phyloP scores from a whole-genome alignment of 1,140 invertebrate genomes.

The Saccostrea glomerata region DNA sequence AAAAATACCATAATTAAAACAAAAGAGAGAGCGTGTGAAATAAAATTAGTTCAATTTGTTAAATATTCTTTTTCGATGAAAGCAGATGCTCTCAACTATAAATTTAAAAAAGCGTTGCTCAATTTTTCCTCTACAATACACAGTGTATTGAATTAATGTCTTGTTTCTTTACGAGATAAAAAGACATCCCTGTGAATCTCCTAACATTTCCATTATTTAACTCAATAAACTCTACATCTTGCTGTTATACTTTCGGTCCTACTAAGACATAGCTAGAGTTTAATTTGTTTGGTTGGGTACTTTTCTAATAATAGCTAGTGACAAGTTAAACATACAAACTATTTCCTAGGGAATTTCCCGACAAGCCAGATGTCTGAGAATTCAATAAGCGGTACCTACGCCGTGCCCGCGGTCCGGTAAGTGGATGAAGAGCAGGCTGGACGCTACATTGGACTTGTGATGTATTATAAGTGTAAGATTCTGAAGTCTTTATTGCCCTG shows the following conservation, averaged over 20 bases:
- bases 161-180: not conserved
- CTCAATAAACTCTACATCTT: not conserved
- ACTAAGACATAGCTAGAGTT: not conserved
- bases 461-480: slow-evolving; percentile 10
- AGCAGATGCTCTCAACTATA: too few species aligned
- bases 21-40: too few species aligned
- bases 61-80: too few species aligned
- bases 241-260: not conserved
- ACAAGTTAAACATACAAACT: slow-evolving; percentile 27
- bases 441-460: slow-evolving; percentile 27
- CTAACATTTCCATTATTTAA: not conserved
- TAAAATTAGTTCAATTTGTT: too few species aligned
- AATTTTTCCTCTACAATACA: not conserved
- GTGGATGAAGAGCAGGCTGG: not conserved
- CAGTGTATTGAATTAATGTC: not conserved
- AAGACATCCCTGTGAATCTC: not conserved
- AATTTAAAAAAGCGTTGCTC: too few species aligned
- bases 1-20: too few species aligned
- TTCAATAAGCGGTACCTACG: slow-evolving; percentile 6
- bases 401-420: not conserved
- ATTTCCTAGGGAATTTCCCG: slow-evolving; percentile 22
- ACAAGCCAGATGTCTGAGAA: slow-evolving; percentile 27
- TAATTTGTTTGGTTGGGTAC: slow-evolving; percentile 8
- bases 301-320: slow-evolving; percentile 23
- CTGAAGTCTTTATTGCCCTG: slow-evolving; percentile 1